Evolutionary conservation across 2,113 vertebrate genomes (phyloP).

Genomic region (Silurus meridionalis): DNA sequence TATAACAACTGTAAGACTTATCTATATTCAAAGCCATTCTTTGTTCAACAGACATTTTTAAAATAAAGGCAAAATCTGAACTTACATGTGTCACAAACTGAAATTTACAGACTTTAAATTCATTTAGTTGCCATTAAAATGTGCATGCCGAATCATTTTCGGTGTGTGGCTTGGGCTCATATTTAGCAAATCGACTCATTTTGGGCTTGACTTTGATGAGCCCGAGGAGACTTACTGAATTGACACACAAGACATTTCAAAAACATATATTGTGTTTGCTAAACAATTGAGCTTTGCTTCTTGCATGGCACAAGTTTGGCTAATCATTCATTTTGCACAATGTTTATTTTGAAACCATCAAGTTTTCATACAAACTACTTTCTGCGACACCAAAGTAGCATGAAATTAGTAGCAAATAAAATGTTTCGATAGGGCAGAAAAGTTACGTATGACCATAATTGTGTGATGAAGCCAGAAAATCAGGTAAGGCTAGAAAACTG

Average conservation of each 20-base stretch:
- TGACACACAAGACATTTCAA: background rate
- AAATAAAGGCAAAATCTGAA: background rate
- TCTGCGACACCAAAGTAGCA: background rate
- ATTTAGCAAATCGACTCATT: background rate
- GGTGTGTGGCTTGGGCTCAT: background rate
- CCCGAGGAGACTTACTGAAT: background rate
- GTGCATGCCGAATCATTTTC: background rate
- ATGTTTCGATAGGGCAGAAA: background rate
- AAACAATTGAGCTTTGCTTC: background rate
- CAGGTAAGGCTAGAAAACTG: background rate
- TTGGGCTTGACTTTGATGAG: background rate
- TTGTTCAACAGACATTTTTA: background rate
- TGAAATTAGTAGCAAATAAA: too few relatives aligned
- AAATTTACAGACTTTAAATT: background rate
- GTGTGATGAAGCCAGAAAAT: background rate
- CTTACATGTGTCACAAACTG: background rate
- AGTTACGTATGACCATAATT: background rate
- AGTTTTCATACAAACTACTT: background rate
- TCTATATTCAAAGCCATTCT: background rate
- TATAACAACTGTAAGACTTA: background rate
- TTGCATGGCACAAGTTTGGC: background rate
- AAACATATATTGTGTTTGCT: background rate
- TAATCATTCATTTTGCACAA: background rate
- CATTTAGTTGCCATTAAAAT: background rate
- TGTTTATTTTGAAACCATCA: background rate